Evolutionary conservation across 2,888 invertebrate species (phyloP), one percentile per base, ranked within the genome.

Genomic region (Lithodes maja): DNA sequence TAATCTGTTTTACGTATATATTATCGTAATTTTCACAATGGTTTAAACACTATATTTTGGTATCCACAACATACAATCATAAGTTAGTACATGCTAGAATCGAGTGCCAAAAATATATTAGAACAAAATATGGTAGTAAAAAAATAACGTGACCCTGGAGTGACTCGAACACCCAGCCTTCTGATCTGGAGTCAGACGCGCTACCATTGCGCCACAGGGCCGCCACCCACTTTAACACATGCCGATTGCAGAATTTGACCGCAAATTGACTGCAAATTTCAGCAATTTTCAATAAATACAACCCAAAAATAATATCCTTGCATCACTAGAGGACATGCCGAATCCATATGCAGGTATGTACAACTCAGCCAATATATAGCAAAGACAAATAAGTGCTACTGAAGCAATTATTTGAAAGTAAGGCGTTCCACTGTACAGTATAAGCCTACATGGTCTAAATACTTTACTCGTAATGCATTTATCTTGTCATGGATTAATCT

Each of bases 161-260:
- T 97, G 97, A 97, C 97, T 97, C 96, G 97, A 97, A 97, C 97
- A 97, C 97, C 97, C 97, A 97, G 97, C 97, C 97, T 97, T 97
- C 97, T 97, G 97, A 97, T 97, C 97, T 97, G 97, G 97, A 97
- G 97, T 97, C 97, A 97, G 97, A 97, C 97, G 97, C 97, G 97
- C 97, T 97, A 97, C 97, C 97, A 97, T 97, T 97, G 97, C 97
- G 97, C 97, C 97, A 97, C 97, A 61, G 61, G 61, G 61, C 61
- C 61, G 61, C 61, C 61, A 0, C 61, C 5, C 61, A 7, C 61
- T 61, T 61, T 7, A 61, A 5, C 61, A 5, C 61, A 7, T 61
- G 61, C 61, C 61, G 61, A 12, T 61, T 61, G 61, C 61, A 61
- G 61, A 61, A 61, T 61, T 61, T 61, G 61, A 61, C 61, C 61